phyloP scores from a whole-genome alignment of 2,888 invertebrate species.

The Pogonocherus hispidulus region DNA sequence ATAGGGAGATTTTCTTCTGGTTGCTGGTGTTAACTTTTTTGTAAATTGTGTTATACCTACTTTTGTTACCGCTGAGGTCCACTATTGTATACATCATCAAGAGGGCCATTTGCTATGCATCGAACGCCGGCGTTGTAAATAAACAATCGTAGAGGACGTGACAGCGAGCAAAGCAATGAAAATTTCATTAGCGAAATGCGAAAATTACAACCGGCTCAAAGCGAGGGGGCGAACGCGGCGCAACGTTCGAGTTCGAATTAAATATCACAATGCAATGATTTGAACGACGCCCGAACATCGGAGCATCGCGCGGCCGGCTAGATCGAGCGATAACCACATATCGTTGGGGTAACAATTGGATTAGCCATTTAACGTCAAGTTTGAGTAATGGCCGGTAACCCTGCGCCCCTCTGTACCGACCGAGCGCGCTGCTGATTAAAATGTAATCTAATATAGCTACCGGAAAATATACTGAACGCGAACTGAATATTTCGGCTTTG shows the following conservation, averaged over 20 bases:
- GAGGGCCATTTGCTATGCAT: neutral
- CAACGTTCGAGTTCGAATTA: constrained; percentile 48
- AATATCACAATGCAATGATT: constrained; percentile 60
- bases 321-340: constrained; percentile 68
- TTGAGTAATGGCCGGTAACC: constrained; percentile 70
- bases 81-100: no score
- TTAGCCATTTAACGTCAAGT: constrained; percentile 70
- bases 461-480: constrained; percentile 65
- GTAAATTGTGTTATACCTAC: no score
- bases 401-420: constrained; percentile 57
- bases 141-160: constrained; percentile 24
- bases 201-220: constrained; percentile 46
- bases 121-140: neutral
- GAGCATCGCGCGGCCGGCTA: constrained; percentile 55
- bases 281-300: constrained; percentile 46
- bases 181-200: constrained; percentile 48
- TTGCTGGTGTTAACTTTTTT: no score
- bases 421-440: constrained; percentile 69
- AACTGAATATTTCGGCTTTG: constrained; percentile 62
- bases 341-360: constrained; percentile 69
- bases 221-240: constrained; percentile 28
- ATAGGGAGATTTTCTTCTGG: no score
- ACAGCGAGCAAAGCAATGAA: constrained; percentile 44
- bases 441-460: constrained; percentile 71
- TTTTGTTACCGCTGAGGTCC: no score